These are phyloP conservation scores for Tamias sibiricus DNA, from an alignment of 2,113 vertebrate genomes.

Conservation along the genomic window DNA sequence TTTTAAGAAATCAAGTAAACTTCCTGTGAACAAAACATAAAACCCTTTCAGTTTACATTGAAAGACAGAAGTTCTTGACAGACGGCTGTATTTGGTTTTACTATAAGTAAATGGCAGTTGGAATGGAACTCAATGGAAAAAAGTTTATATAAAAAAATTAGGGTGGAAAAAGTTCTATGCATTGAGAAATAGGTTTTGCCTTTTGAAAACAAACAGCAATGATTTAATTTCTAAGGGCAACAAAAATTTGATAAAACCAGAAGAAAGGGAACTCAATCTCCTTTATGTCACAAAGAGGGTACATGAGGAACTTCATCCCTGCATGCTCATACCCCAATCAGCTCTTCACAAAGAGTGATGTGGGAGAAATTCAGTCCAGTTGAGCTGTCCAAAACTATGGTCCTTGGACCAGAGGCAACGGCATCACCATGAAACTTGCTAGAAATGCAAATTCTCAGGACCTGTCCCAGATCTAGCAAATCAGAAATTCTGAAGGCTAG, in stretches of 20 bases:
- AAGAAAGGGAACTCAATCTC: background rate
- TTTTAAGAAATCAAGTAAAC: conserved; percentile 93
- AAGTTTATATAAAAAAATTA: background rate
- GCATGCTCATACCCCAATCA: background rate
- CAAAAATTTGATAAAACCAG: background rate
- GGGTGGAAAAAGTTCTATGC: background rate
- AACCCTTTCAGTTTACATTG: conserved; percentile 41
- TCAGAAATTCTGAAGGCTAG: background rate
- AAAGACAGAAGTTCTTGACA: background rate
- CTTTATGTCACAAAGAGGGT: background rate
- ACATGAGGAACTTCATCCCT: background rate
- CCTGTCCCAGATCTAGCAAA: background rate
- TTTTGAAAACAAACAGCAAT: conserved; percentile 26
- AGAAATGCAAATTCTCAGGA: background rate
- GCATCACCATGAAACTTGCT: background rate
- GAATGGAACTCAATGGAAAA: background rate
- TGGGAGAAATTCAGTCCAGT: background rate
- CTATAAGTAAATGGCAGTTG: background rate
- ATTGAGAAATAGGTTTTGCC: background rate
- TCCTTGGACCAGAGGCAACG: rapidly evolving
- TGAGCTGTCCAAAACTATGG: background rate
- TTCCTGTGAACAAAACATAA: conserved; percentile 89
- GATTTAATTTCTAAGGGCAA: background rate
- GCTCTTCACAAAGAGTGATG: background rate
- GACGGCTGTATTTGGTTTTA: background rate